A percentile compares a stretch with the other conserved stretches of the same genome.
phyloP scores from a whole-genome alignment of 2,113 vertebrate genomes.

The Chaetops frenatus region DNA sequence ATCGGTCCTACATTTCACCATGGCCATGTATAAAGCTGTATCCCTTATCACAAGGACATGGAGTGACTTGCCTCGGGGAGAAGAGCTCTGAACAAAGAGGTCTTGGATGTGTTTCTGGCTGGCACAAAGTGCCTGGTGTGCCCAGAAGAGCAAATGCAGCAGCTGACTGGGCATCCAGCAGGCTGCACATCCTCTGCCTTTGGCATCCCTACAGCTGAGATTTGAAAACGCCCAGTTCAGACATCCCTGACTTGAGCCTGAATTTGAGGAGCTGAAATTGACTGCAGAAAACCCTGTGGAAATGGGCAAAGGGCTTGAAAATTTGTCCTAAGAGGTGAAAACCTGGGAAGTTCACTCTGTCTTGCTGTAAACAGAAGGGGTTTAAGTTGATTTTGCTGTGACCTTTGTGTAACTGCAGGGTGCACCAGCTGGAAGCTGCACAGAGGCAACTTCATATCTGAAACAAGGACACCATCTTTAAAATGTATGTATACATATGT shows the following conservation, averaged over 20 bases:
- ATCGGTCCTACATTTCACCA: not conserved
- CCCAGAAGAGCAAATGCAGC: not conserved
- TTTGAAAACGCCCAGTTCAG: not conserved
- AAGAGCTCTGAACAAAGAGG: not conserved
- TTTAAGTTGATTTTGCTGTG: not conserved
- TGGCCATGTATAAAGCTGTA: rapidly evolving
- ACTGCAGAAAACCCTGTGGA: not conserved
- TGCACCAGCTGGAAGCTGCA: not conserved
- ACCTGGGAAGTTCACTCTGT: not conserved
- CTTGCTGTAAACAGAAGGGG: not conserved
- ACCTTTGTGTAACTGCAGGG: not conserved
- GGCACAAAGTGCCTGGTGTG: not conserved
- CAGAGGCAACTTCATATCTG: not conserved
- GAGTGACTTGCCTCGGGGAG: not conserved
- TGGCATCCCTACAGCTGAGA: not conserved
- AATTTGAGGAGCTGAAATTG: not conserved
- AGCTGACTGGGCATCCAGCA: not conserved
- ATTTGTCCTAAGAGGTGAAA: not conserved
- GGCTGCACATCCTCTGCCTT: rapidly evolving
- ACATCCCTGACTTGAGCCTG: not conserved
- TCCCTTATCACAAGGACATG: not conserved
- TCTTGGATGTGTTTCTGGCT: not conserved
- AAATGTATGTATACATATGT: not conserved
- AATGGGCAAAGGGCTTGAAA: not conserved
- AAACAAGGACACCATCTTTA: not conserved